Percentiles rank a stretch among this genome's conserved stretches.
These are phyloP conservation scores for Rana temporaria DNA, from an alignment of 2,113 vertebrate genomes.

Conservation along the genomic window DNA sequence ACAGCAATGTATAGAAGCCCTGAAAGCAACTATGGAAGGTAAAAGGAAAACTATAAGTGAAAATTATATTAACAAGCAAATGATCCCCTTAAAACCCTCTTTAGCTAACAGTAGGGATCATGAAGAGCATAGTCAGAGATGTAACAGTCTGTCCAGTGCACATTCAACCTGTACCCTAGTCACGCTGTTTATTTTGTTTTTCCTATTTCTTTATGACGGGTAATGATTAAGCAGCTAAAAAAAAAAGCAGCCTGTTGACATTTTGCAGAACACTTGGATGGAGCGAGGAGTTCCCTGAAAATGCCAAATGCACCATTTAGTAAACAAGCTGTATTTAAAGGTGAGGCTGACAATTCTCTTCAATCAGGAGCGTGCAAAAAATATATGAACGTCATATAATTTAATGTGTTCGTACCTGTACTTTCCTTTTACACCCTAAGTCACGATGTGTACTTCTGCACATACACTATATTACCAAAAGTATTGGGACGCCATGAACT, in stretches of 20 bases:
- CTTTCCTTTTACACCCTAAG: no score
- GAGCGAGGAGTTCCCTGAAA: not conserved
- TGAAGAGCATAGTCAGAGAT: not conserved
- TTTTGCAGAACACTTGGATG: slow-evolving; percentile 19
- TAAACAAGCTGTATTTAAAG: not conserved
- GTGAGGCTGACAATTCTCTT: slow-evolving; percentile 12
- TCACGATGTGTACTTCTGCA: no score
- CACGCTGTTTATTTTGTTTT: not conserved
- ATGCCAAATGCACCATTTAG: not conserved
- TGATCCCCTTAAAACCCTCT: no score
- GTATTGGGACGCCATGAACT: no score
- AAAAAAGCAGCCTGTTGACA: slow-evolving; percentile 26
- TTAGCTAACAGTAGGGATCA: not conserved
- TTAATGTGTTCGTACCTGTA: no score
- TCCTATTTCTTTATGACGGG: not conserved
- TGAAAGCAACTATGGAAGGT: no score
- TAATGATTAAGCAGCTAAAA: slow-evolving; percentile 29
- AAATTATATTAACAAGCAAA: no score
- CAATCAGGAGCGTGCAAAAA: not conserved
- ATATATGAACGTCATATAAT: not conserved
- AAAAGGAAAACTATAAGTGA: no score
- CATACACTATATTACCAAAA: no score
- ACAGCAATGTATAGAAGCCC: no score
- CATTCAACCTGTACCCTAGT: not conserved
- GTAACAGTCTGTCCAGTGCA: not conserved